Conservation (phyloP, 2,888 invertebrate genomes). For the Leucoptera coffeella region DNA sequence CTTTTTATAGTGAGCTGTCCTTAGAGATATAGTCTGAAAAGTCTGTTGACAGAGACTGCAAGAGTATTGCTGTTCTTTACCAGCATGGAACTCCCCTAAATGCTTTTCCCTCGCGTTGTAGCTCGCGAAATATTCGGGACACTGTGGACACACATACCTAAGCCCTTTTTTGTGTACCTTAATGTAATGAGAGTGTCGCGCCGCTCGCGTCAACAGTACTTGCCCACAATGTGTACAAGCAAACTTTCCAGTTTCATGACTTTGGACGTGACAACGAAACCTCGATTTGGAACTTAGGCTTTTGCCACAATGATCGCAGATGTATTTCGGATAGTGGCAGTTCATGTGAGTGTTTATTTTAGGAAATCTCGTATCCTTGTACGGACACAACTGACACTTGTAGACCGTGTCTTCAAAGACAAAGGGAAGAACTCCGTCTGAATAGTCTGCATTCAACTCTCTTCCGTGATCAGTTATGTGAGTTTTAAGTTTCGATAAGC, state of each 20-base stretch:
- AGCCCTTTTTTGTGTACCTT: constrained; percentile 25
- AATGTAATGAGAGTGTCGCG: constrained; percentile 24
- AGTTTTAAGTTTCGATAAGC: constrained; percentile 20
- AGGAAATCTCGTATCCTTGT: constrained; percentile 17
- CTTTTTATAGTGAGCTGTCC: too few species aligned
- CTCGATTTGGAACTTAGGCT: constrained; percentile 31
- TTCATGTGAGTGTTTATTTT: constrained; percentile 41
- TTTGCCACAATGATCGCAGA: constrained; percentile 37
- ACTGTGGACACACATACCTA: constrained; percentile 31
- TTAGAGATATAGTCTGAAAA: too few species aligned
- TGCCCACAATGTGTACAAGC: constrained; percentile 30
- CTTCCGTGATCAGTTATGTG: constrained; percentile 22
- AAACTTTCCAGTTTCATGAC: constrained; percentile 26
- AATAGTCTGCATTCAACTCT: constrained; percentile 16
- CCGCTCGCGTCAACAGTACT: constrained; percentile 20
- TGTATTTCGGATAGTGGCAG: constrained; percentile 30
- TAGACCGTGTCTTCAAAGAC: constrained; percentile 20
- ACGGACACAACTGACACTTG: constrained; percentile 26
- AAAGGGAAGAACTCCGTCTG: constrained; percentile 36
- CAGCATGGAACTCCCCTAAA: constrained; percentile 20
- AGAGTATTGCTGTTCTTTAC: too few species aligned
- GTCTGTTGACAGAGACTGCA: too few species aligned
- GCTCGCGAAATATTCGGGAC: constrained; percentile 25
- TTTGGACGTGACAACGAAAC: constrained; percentile 30
- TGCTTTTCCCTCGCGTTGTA: constrained; percentile 30